Conservation (phyloP, 2,888 invertebrate species). For the Drosophila formosana region DNA sequence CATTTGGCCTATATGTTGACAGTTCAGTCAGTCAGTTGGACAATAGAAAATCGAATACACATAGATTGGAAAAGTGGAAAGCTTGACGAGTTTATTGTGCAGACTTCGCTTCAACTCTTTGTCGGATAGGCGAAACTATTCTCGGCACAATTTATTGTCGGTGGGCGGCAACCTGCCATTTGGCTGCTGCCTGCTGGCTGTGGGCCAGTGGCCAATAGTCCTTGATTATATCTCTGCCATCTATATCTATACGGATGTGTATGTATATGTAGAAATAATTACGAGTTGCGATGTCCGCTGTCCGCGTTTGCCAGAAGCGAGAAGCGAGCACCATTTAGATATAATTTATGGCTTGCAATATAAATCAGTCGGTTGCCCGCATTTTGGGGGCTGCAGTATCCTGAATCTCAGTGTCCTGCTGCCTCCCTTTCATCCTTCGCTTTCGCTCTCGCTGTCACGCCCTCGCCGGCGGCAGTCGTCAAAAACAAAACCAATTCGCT, state of each 20-base stretch:
- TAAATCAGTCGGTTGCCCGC: conserved; percentile 66
- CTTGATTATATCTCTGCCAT: conserved; percentile 32
- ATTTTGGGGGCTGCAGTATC: conserved; percentile 49
- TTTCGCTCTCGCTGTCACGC: conserved; percentile 43
- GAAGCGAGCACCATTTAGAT: conserved; percentile 63
- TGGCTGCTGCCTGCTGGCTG: conserved; percentile 30
- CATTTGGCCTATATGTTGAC: no score
- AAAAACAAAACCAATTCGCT: conserved; percentile 68
- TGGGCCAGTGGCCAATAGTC: conserved; percentile 21
- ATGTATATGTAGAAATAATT: conserved; percentile 60
- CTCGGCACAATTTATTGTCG: conserved; percentile 61
- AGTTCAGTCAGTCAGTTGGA: no score
- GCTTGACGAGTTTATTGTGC: background rate
- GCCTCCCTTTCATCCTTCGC: background rate
- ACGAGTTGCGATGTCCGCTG: conserved; percentile 34
- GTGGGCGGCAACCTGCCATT: conserved; percentile 56
- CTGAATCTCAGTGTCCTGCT: conserved; percentile 52
- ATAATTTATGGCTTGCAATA: conserved; percentile 70
- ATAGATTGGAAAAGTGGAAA: no score
- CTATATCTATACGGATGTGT: background rate
- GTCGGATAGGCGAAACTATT: background rate
- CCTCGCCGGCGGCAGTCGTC: conserved; percentile 63
- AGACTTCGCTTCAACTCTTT: background rate
- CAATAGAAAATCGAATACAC: no score
- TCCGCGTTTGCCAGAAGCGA: conserved; percentile 37